Evolutionary conservation across 2,888 invertebrate genomes (phyloP).

Genomic region (Choristoneura rosaceana): DNA sequence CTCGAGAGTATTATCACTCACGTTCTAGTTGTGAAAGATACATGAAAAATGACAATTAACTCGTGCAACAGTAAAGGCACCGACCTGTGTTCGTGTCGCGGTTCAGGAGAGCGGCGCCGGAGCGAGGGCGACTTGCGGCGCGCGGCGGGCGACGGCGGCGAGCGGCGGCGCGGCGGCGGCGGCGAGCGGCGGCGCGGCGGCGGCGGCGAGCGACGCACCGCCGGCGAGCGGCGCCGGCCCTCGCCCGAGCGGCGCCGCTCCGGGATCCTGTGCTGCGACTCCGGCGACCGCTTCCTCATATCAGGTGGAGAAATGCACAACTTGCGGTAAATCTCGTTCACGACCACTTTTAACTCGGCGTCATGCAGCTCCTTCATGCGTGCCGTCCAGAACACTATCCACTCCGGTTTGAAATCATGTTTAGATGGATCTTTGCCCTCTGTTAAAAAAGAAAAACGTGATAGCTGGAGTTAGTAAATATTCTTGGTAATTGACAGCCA

Average conservation of each 20-base stretch:
- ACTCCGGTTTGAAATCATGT: conserved; percentile 95
- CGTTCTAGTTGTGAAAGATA: too few relatives aligned
- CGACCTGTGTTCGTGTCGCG: conserved; percentile 37
- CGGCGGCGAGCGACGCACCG: not conserved
- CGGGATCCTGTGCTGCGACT: conserved; percentile 39
- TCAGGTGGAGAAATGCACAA: conserved; percentile 76
- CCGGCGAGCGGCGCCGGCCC: conserved; percentile 15
- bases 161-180: conserved; percentile 43
- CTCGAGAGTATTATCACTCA: too few relatives aligned
- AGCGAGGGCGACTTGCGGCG: conserved; percentile 46
- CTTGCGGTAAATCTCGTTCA: conserved; percentile 89
- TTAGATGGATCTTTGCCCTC: conserved; percentile 91
- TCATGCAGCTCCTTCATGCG: conserved; percentile 92
- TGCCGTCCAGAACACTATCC: conserved; percentile 94
- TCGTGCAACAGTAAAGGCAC: not conserved
- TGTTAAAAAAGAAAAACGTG: conserved; percentile 41
- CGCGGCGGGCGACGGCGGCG: conserved; percentile 36
- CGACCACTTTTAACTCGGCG: conserved; percentile 87
- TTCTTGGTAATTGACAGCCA: not conserved
- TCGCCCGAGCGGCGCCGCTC: conserved; percentile 34
- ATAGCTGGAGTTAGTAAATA: not conserved
- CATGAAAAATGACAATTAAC: too few relatives aligned
- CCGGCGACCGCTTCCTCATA: conserved; percentile 46
- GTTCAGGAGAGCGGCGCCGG: conserved; percentile 43
- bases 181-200: conserved; percentile 45